These are phyloP conservation scores for Andrena dorsata DNA, from an alignment of 2,888 invertebrate species.

Conservation along the genomic window DNA sequence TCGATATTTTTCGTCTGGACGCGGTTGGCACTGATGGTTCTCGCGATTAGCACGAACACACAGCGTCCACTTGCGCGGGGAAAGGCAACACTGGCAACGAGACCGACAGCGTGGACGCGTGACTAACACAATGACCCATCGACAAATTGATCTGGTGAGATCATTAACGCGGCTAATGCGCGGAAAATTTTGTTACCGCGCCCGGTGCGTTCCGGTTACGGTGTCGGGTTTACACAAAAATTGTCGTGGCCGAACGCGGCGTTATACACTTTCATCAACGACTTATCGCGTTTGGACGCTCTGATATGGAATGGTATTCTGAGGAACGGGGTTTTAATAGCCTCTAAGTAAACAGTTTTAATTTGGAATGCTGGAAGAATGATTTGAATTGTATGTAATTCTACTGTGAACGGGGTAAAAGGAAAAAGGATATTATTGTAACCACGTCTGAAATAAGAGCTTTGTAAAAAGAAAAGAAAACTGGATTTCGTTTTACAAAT, in stretches of 20 bases:
- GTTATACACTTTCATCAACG: conserved; percentile 12
- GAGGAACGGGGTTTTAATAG: background rate
- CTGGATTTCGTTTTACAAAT: too few species aligned
- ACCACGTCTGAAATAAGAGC: too few species aligned
- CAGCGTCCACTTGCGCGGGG: background rate
- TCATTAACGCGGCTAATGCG: conserved; percentile 35
- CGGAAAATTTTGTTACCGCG: conserved; percentile 41
- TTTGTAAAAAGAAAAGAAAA: too few species aligned
- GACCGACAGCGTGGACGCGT: conserved; percentile 14
- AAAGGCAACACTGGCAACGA: conserved; percentile 1
- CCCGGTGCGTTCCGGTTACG: conserved; percentile 1
- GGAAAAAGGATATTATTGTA: too few species aligned
- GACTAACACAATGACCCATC: conserved; percentile 41
- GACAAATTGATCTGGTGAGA: conserved; percentile 38
- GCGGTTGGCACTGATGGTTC: conserved; percentile 4
- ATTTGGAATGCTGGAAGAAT: too few species aligned
- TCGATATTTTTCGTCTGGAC: background rate
- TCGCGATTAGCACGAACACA: conserved; percentile 26
- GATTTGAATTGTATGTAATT: too few species aligned
- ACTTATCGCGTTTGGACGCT: background rate
- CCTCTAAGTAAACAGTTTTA: too few species aligned
- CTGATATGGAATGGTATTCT: background rate
- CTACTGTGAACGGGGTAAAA: too few species aligned
- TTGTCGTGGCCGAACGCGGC: conserved; percentile 19
- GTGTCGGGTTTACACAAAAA: conserved; percentile 21